Evolutionary conservation across 2,888 invertebrate species (phyloP).

Genomic region (Dynastes maya): DNA sequence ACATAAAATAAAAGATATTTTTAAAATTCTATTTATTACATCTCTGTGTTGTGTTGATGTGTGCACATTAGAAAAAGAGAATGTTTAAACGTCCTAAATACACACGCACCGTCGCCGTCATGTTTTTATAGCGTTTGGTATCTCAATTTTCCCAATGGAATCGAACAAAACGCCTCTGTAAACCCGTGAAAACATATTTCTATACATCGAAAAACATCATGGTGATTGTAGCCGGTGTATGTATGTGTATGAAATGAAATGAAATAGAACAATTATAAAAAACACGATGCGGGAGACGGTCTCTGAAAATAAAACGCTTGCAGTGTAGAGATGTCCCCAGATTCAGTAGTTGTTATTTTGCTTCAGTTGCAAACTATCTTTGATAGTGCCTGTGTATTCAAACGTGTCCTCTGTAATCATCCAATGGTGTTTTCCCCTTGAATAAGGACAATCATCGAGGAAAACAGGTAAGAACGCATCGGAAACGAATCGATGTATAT

Average conservation of each 20-base stretch:
- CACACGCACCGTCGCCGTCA: not conserved
- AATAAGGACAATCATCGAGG: not conserved
- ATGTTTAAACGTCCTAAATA: slow-evolving; percentile 11
- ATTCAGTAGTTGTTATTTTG: slow-evolving; percentile 63
- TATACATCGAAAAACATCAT: slow-evolving; percentile 26
- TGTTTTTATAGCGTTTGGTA: not conserved
- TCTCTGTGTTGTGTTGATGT: not conserved
- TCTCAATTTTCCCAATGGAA: not conserved
- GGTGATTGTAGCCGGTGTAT: slow-evolving; percentile 15
- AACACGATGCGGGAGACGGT: slow-evolving; percentile 68
- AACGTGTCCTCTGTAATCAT: slow-evolving; percentile 2
- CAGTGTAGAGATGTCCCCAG: slow-evolving; percentile 69
- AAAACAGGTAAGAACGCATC: slow-evolving; percentile 2
- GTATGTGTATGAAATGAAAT: slow-evolving; percentile 42
- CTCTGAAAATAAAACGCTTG: slow-evolving; percentile 70
- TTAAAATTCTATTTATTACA: slow-evolving; percentile 43
- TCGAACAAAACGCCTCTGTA: not conserved
- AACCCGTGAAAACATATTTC: not conserved
- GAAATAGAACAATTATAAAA: slow-evolving; percentile 62
- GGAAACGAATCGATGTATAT: not conserved
- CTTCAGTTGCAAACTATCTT: slow-evolving; percentile 65
- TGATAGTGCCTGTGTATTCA: slow-evolving; percentile 62
- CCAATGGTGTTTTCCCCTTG: not conserved
- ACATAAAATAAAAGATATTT: slow-evolving; percentile 44
- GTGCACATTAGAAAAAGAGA: slow-evolving; percentile 33